Evolutionary conservation across 37 sponge, comb jelly and placozoan species (phyloP).

Genomic region (Eunapius fragilis): DNA sequence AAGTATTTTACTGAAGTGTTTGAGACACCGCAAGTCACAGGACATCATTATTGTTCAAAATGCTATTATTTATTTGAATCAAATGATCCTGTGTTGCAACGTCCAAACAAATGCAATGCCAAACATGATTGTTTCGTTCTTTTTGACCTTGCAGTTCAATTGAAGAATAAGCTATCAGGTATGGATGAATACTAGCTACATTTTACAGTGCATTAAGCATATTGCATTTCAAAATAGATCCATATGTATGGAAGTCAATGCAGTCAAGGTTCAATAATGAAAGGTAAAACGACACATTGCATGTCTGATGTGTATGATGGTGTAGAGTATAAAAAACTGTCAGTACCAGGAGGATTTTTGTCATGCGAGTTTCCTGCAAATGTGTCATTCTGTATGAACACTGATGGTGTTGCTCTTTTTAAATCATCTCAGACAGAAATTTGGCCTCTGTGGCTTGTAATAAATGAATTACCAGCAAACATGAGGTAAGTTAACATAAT

Average conservation of each 20-base stretch:
- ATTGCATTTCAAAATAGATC: background rate
- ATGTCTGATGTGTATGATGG: background rate
- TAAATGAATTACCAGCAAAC: slow-evolving; percentile 40
- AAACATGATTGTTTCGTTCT: background rate
- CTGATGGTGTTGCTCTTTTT: slow-evolving; percentile 40
- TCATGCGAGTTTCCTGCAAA: slow-evolving; percentile 11
- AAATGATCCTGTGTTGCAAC: background rate
- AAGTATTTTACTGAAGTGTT: background rate
- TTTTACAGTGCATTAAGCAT: background rate
- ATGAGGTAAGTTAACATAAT: slow-evolving; percentile 10
- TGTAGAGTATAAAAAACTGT: background rate
- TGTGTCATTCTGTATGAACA: slow-evolving; percentile 25
- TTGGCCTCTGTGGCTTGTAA: slow-evolving; percentile 30
- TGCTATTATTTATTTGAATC: background rate
- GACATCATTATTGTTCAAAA: background rate
- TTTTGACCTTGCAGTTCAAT: background rate
- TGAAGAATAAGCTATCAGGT: background rate
- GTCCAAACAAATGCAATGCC: background rate
- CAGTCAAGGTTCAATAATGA: background rate
- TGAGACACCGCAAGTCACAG: background rate
- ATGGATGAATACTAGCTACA: background rate
- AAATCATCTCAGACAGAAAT: slow-evolving; percentile 23
- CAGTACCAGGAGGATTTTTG: background rate
- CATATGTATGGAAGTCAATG: background rate
- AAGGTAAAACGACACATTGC: background rate